Evolutionary conservation across 2,797 vertebrate genomes (phyloP), one percentile per base, ranked within the genome.

Genomic region (Masticophis lateralis): DNA sequence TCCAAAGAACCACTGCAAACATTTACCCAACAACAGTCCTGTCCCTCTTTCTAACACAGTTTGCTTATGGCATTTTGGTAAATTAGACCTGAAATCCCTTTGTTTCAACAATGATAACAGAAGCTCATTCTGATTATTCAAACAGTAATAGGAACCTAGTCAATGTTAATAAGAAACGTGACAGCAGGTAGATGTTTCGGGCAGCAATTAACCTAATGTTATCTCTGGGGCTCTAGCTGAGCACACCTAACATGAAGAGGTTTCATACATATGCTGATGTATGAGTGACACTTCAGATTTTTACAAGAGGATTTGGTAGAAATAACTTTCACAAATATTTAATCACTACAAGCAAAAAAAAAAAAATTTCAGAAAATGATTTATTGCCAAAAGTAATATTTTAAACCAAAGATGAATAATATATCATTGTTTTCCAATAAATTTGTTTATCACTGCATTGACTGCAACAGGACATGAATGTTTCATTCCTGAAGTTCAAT

Each of bases 1-100:
- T 89, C 93, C 93, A 92, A 0, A 18, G 87, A 61, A 94, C 86
- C 91, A 79, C 43, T 90, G 14, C 91, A 93, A 91, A 91, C 59
- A 90, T 94, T 90, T 94, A 61, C 60, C 10, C 3, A 89, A 14
- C 10, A 57, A 10, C 51, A 93, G 92, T 37, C 90, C 74, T 74
- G 69, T 59, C 90, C 3, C 63, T 87, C 61, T 92, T 2, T 1
- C 55, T 92, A 59, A 92, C 95, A 96, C 53, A 92, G 91, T n/a
- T 93, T 59, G 93, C 92, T 96, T 93, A 93, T 63, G 96, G 53
- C 63, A 92, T 93, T 95, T 94, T 95, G 96, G 92, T 74, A 96
- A 95, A 95, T 97, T 92, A 96, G 90, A 97, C 94, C 59, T 92
- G 89, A 95, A 96, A 96, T 96, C 95, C 27, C 87, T 96, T 91